Percentiles rank a stretch among this genome's conserved stretches.
Evolutionary conservation across 2,113 vertebrate species (phyloP).

Genomic region (Pica pica): DNA sequence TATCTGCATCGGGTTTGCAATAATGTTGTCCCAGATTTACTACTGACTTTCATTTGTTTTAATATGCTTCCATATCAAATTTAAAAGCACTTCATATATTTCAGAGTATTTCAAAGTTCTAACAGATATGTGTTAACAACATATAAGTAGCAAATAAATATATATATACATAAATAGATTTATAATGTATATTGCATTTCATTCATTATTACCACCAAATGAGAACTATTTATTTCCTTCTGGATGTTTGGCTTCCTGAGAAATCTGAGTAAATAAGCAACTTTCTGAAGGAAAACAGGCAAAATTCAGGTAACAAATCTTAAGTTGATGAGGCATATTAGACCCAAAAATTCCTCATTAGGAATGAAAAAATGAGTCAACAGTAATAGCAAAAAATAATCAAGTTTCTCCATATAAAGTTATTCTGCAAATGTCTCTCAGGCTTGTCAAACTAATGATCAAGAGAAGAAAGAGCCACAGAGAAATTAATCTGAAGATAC

Average conservation of each 20-base stretch:
- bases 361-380: neutral
- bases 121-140: neutral
- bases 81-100: conserved; percentile 19
- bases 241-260: neutral
- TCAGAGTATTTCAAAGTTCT: neutral
- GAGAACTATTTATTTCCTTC: neutral
- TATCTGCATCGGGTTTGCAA: conserved; percentile 12
- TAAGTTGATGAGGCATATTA: neutral
- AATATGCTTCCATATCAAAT: conserved; percentile 9
- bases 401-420: neutral
- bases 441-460: neutral
- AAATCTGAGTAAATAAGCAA: neutral
- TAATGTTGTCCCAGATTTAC: conserved; percentile 19
- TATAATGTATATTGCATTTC: neutral
- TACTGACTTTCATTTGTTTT: conserved; percentile 40
- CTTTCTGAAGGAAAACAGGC: neutral
- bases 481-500: neutral
- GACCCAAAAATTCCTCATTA: neutral
- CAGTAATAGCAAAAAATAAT: neutral
- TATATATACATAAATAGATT: neutral
- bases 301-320: neutral
- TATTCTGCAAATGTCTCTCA: neutral
- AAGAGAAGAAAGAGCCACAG: neutral
- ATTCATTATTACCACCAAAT: neutral
- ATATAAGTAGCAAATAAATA: neutral